Base-by-base conservation (phyloP, 2,797 vertebrate species). In the Cheirogaleus major region DNA sequence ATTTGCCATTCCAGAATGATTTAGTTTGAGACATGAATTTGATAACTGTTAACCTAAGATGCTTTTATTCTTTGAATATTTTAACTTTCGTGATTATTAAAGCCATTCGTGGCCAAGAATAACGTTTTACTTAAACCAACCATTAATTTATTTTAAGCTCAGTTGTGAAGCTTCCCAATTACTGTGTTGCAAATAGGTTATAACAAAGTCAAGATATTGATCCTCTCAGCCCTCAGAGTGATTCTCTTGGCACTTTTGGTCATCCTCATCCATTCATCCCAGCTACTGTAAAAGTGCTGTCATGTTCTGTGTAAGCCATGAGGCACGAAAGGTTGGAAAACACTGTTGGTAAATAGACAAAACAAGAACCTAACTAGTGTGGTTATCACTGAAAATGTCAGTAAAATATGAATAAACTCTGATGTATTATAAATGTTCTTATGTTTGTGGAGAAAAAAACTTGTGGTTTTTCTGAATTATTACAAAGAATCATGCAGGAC, bases 71-170 rank as follows among this genome's bases (percentile, higher is more conserved):
- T 78, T 8, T 80, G 45, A 90, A 2, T 91, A 35, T 93, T 87
- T 92, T 84, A 92, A 76, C 45, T 76, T 88, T 86, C 70, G 65
- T 85, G 22, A 81, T 85, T 91, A 85, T 57, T 93, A 89, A 97
- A 95, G 63, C 30, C 61, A 73, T 87, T 90, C 17, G 5, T 48
- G 3, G 4, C 59, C 4, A 61, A 30, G 59, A 61, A 61, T 61
- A 61, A 61, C 30, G 18, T 84, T 85, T 59, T 81, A 57, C 41
- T 80, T 96, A 89, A 78, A 59, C 25, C 23, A 93, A 15, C 20
- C 11, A 14, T 59, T 81, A 86, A 86, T 89, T 95, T 81, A 55
- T 61, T 78, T 70, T 87, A 52, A 89, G 59, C 27, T 86, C 38
- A 91, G 22, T 1, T 59, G 14, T 55, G 22, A 35, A 57, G 14